A percentile compares a stretch with the other conserved stretches of the same genome.
Evolutionary conservation across 2,888 invertebrate species (phyloP).

Genomic region (Yponomeuta malinellus): DNA sequence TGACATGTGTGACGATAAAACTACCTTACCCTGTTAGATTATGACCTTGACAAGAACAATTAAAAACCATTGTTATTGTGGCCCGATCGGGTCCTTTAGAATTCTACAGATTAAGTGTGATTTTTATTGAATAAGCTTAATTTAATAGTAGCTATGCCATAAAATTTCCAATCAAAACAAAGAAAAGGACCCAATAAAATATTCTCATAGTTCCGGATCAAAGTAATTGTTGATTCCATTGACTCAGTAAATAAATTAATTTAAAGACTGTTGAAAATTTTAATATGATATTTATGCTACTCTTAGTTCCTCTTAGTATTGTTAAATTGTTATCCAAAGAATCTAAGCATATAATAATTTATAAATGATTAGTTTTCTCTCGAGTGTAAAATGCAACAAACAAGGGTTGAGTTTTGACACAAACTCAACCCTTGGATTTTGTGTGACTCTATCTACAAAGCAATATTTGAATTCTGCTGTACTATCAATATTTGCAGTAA

Average conservation of each 20-base stretch:
- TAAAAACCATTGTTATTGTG: too few species aligned
- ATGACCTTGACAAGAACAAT: too few species aligned
- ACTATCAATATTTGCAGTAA: too few species aligned
- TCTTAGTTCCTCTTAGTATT: constrained; percentile 73
- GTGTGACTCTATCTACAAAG: constrained; percentile 51
- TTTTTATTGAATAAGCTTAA: constrained; percentile 55
- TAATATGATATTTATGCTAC: constrained; percentile 39
- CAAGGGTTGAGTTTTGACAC: too few species aligned
- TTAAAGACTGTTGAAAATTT: constrained; percentile 35
- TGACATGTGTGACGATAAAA: constrained; percentile 54
- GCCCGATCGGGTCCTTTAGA: too few species aligned
- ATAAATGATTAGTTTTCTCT: constrained; percentile 59
- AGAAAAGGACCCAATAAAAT: background rate
- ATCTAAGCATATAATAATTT: constrained; percentile 55
- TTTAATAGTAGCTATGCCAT: constrained; percentile 34
- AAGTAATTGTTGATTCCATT: constrained; percentile 3
- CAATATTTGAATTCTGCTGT: constrained; percentile 57
- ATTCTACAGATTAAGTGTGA: constrained; percentile 50
- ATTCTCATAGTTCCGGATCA: constrained; percentile 6
- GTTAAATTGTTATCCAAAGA: constrained; percentile 72
- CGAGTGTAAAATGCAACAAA: constrained; percentile 49
- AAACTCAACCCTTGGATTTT: constrained; percentile 37
- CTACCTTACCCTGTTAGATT: constrained; percentile 39
- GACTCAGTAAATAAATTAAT: constrained; percentile 17
- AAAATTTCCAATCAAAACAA: constrained; percentile 42